These are phyloP conservation scores for Tachycineta bicolor DNA, from an alignment of 2,113 vertebrate species.

Conservation along the genomic window DNA sequence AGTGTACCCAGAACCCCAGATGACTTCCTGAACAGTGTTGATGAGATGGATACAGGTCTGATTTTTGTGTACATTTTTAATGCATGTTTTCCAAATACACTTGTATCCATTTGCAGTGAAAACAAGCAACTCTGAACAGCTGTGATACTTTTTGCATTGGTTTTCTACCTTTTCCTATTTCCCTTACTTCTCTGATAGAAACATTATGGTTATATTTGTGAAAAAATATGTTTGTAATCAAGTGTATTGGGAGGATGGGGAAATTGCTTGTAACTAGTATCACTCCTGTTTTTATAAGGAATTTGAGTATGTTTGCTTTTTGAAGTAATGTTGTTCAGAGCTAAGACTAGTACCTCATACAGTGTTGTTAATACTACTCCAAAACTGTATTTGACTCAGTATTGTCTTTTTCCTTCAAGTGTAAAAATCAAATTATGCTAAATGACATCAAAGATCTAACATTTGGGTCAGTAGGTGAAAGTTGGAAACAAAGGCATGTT, in stretches of 20 bases:
- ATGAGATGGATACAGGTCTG: constrained; percentile 98
- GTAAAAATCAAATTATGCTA: not conserved
- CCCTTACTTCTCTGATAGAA: not conserved
- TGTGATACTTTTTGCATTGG: not conserved
- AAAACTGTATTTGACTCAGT: not conserved
- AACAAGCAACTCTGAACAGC: not conserved
- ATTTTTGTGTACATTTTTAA: not conserved
- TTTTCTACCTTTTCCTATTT: not conserved
- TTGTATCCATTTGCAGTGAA: not conserved
- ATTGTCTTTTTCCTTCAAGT: not conserved
- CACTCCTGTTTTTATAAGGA: not conserved
- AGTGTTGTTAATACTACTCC: not conserved
- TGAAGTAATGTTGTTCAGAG: not conserved
- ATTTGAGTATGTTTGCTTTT: not conserved
- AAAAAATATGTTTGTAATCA: not conserved
- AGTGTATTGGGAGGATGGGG: not conserved
- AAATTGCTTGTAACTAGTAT: not conserved
- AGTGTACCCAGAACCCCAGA: constrained; percentile 97
- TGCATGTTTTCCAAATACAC: not conserved
- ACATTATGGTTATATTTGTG: not conserved
- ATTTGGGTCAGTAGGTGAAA: not conserved
- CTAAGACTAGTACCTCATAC: not conserved
- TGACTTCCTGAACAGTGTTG: constrained; percentile 98
- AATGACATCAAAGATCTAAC: not conserved
- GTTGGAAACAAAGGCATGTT: not conserved